Percentiles rank a stretch among this genome's conserved stretches.
These are phyloP conservation scores for Symphodus melops DNA, from an alignment of 2,113 vertebrate species.

Conservation along the genomic window DNA sequence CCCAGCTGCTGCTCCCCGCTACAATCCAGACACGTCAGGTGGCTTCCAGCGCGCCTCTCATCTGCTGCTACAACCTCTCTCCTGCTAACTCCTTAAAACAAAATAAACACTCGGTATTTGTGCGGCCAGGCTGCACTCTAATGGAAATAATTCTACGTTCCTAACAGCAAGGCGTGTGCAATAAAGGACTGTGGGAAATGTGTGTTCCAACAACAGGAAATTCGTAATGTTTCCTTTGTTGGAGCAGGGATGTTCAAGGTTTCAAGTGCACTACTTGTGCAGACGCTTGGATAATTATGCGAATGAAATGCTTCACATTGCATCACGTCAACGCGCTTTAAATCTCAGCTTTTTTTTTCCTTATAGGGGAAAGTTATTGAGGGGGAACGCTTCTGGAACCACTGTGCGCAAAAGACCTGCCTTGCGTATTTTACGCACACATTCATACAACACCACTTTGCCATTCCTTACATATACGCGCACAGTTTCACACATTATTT, in stretches of 20 bases:
- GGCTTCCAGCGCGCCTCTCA: constrained; percentile 45
- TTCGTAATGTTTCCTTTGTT: constrained; percentile 66
- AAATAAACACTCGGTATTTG: constrained; percentile 54
- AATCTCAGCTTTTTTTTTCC: constrained; percentile 25
- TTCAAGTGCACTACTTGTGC: not conserved
- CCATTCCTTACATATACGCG: constrained; percentile 7
- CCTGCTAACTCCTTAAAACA: constrained; percentile 30
- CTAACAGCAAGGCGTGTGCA: constrained; percentile 32
- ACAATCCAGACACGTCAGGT: constrained; percentile 55
- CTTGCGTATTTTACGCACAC: constrained; percentile 38
- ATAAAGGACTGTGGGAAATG: constrained; percentile 39
- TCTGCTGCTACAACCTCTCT: not conserved
- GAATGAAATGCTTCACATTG: not conserved
- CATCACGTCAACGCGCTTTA: not conserved
- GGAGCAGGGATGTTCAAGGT: constrained; percentile 29
- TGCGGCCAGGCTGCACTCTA: constrained; percentile 2
- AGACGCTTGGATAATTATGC: constrained; percentile 12
- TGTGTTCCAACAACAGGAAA: constrained; percentile 73
- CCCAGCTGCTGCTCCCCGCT: constrained; percentile 28
- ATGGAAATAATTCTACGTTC: constrained; percentile 55
- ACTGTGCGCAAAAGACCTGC: constrained; percentile 20
- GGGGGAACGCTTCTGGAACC: not conserved
- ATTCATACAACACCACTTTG: not conserved
- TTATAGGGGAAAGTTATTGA: constrained; percentile 56
- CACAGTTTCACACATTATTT: constrained; percentile 1